Evolutionary conservation across 1,140 invertebrate species (phyloP), one percentile per base, ranked within the genome.

Genomic region (Holcopasites calliopsidis): DNA sequence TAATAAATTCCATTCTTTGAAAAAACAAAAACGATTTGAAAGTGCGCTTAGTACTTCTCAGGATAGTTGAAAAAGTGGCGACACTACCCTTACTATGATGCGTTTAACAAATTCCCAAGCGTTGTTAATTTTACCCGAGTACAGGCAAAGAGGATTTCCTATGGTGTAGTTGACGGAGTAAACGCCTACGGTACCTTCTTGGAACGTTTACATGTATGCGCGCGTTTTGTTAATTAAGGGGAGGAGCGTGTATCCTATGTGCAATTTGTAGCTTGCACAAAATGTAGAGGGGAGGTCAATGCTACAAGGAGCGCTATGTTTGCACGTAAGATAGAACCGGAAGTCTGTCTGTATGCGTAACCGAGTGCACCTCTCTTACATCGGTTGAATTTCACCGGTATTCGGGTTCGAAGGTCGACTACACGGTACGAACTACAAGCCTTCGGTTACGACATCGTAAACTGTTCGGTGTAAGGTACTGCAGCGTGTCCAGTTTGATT

Each of bases 321-420:
- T 60, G 57, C 33, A 65, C 31, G 6, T 49, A 40, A 40, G 23
- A 18, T 10, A 26, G 52, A 33, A 55, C 35, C 35, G 50, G 38
- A 57, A 31, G 23, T 35, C 28, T 2, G 26, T 26, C 31, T 57
- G n/a, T 47, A 28, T 13, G 10, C 49, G 18, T 44, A n/a, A n/a
- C 44, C n/a, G 21, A n/a, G 8, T 3, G 13, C 13, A 23, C 16
- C 23, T 28, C 38, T 58, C n/a, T n/a, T 54, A 47, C 42, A 62
- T 28, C 18, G 4, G 54, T 76, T 69, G 55, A 76, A 70, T 79
- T 70, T 76, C 62, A 40, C 58, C 31, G 23, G 58, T 11, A 69
- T 13, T 8, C 10, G 42, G 35, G 18, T 55, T 79, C 55, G 64
- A 70, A 69, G 40, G 49, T 55, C 55, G 60, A 16, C 50, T 49